Percentiles rank a stretch among this genome's conserved stretches.
These are phyloP conservation scores for Psilopsiagon aurifrons DNA, from an alignment of 2,113 vertebrate genomes.

Conservation along the genomic window DNA sequence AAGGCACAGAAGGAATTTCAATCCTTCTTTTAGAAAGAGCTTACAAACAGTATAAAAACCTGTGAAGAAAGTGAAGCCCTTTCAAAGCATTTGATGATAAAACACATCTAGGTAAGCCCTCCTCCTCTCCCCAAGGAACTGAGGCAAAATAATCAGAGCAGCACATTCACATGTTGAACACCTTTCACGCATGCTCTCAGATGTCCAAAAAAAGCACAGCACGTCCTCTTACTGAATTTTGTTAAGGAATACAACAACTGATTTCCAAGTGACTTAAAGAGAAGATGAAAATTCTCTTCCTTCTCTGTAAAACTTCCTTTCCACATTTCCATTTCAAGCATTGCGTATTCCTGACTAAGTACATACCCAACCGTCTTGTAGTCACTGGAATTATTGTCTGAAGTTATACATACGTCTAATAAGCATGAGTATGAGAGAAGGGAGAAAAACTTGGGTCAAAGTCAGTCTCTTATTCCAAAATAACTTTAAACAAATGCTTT, in stretches of 20 bases:
- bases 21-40: neutral
- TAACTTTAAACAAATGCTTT: neutral
- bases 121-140: rapidly evolving
- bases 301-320: neutral
- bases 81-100: neutral
- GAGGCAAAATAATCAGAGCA: neutral
- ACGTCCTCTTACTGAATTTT: neutral
- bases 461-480: neutral
- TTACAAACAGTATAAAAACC: neutral
- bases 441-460: neutral
- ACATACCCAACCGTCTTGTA: neutral
- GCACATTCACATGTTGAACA: neutral
- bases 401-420: neutral
- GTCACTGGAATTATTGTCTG: neutral
- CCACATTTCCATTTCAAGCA: neutral
- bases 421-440: neutral
- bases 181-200: neutral
- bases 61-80: neutral
- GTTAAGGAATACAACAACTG: neutral
- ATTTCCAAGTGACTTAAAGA: neutral
- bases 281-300: neutral
- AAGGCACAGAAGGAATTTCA: neutral
- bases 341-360: neutral
- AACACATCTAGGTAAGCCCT: neutral
- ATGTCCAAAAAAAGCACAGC: neutral